These are phyloP conservation scores for Philereme vetulata DNA, from an alignment of 2,888 invertebrate species.

Conservation along the genomic window DNA sequence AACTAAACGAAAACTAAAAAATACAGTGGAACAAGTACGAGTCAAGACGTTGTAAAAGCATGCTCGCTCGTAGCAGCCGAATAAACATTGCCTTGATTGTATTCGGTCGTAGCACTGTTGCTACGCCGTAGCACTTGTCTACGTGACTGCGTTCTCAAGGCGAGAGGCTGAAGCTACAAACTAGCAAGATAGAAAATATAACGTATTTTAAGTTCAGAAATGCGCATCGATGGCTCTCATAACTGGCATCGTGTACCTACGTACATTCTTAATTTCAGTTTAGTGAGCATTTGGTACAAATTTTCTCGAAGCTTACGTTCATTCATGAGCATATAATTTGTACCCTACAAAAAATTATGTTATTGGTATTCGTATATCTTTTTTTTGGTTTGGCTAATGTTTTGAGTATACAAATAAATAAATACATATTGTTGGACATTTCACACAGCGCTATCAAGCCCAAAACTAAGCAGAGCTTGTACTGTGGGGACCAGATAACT, in stretches of 20 bases:
- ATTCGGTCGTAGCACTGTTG: conserved; percentile 13
- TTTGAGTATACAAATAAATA: conserved; percentile 1
- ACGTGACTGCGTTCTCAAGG: conserved; percentile 8
- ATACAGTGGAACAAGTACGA: neutral
- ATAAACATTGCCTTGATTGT: conserved; percentile 24
- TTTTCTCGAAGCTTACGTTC: conserved; percentile 22
- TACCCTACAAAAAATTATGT: neutral
- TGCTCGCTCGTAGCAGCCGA: conserved; percentile 13
- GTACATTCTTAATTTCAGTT: conserved; percentile 16
- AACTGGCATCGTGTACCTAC: conserved; percentile 1
- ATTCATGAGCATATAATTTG: conserved; percentile 4
- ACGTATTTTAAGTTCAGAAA: no score
- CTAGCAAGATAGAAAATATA: neutral
- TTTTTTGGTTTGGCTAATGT: neutral
- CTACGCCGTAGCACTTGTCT: conserved; percentile 20
- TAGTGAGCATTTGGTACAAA: conserved; percentile 21
- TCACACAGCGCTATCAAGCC: no score
- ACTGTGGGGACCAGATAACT: no score
- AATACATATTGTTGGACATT: neutral
- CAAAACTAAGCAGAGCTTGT: no score
- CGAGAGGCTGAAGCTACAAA: conserved; percentile 1
- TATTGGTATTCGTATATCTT: neutral
- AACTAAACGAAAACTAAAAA: no score
- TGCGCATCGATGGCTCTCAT: conserved; percentile 1
- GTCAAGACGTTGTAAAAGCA: conserved; percentile 10